Evolutionary conservation across 92 coral and sea anemone genomes (phyloP), one percentile per base, ranked within the genome.

Genomic region (Epizoanthus fatuus): DNA sequence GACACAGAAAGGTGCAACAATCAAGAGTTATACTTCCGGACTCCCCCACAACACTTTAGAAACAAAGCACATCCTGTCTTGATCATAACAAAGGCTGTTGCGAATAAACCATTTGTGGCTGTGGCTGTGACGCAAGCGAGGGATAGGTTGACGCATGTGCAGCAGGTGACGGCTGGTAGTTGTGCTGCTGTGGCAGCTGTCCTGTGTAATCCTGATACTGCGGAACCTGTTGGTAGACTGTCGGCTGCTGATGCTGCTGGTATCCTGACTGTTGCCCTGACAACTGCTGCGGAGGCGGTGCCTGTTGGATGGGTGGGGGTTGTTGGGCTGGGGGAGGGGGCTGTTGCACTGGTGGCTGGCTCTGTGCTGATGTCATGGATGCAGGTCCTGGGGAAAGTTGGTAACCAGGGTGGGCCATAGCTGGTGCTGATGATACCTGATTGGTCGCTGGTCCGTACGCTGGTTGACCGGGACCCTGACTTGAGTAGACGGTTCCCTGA

Each of bases 391-490:
- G 53, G 14, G 88, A 92, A 17, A 81, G 87, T 55, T 87, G 94
- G 74, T 90, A 90, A 15, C 75, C 90, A 62, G 75, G 88, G 40
- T 82, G 80, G 49, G 84, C 51, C 1, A 71, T 67, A 38, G 82
- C 85, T 84, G 90, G 90, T 45, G 85, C 67, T 42, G 90, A 51
- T 20, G 87, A 53, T 32, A 68, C 75, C 56, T 86, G 88, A 10
- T 56, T 87, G 29, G 87, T 79, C 54, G 70, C 75, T 20, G 84
- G 86, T 57, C 92, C 79, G 58, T 92, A 96, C 22, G 69, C 56
- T 25, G 94, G 90, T n/a, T 93, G 95, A 52, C 92, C 95, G 47
- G 98, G 96, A 11, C 96, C 98, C 62, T 88, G 98, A 42, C 91
- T 94, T 3, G 98, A 88, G 44, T 96, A 96, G 7, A 86, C 92